These are phyloP conservation scores for Ophioninae sp. DNA, from an alignment of 2,888 invertebrate species.

Conservation along the genomic window DNA sequence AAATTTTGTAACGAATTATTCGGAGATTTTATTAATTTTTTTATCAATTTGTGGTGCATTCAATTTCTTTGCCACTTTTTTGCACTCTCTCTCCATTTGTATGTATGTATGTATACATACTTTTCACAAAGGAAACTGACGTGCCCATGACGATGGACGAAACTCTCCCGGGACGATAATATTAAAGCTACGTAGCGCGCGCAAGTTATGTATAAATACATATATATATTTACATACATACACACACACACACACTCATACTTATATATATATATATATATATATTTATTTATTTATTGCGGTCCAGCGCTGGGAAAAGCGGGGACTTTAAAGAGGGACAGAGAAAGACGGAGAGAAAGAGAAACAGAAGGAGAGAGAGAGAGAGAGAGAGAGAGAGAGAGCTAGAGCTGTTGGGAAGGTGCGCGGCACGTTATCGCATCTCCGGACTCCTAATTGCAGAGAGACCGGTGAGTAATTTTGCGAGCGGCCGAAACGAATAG, in stretches of 20 bases:
- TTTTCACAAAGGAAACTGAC: slow-evolving; percentile 3
- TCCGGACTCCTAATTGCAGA: slow-evolving; percentile 60
- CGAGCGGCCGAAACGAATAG: slow-evolving; percentile 48
- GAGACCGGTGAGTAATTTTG: slow-evolving; percentile 53
- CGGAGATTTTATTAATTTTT: neutral
- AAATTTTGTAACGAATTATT: neutral
- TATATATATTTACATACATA: neutral
- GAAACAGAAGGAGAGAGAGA: slow-evolving; percentile 3
- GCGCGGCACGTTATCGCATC: slow-evolving; percentile 56
- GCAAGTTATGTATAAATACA: no score
- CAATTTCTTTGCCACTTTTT: neutral
- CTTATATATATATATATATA: neutral
- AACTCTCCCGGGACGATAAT: slow-evolving; percentile 58
- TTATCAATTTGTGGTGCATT: neutral
- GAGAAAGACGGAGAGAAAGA: slow-evolving; percentile 1
- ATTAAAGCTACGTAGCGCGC: slow-evolving; percentile 51
- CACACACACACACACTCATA: no score
- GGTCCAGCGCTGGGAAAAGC: slow-evolving; percentile 36
- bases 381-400: slow-evolving; percentile 14
- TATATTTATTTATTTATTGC: slow-evolving; percentile 32
- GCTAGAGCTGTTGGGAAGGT: neutral
- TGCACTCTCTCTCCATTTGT: neutral
- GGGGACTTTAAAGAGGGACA: neutral
- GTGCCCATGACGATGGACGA: slow-evolving; percentile 38
- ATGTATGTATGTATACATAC: neutral